phyloP scores from a whole-genome alignment of 30 jellyfish, hydroid and myxozoan genomes.

The Haliclystus octoradiatus region DNA sequence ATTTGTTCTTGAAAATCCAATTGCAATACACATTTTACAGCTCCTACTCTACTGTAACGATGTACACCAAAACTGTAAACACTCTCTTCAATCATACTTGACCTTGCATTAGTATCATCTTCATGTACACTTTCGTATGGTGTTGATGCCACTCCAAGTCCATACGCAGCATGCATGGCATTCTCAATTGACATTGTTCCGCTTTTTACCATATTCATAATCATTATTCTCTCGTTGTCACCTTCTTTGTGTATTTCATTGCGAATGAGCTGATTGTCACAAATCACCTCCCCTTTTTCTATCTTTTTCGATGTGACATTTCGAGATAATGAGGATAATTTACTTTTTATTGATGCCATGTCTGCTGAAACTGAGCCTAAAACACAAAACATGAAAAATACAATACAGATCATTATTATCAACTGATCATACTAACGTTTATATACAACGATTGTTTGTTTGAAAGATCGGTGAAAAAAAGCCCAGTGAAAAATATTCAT shows the following conservation, averaged over 20 bases:
- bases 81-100: slow-evolving; percentile 19
- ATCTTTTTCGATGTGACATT: too few relatives aligned
- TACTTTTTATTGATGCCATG: too few relatives aligned
- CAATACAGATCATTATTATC: too few relatives aligned
- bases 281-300: too few relatives aligned
- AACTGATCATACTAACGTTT: too few relatives aligned
- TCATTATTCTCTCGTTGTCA: slow-evolving; percentile 67
- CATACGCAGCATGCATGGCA: slow-evolving; percentile 68
- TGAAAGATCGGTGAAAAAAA: too few relatives aligned
- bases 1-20: slow-evolving; percentile 76
- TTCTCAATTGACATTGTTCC: slow-evolving; percentile 72
- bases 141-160: slow-evolving; percentile 71
- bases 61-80: slow-evolving; percentile 78
- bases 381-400: too few relatives aligned
- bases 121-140: slow-evolving; percentile 45
- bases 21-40: slow-evolving; percentile 74
- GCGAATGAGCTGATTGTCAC: too few relatives aligned
- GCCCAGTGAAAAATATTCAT: too few relatives aligned
- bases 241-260: slow-evolving; percentile 45
- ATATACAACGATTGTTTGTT: too few relatives aligned
- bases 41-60: slow-evolving; percentile 29
- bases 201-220: slow-evolving; percentile 87
- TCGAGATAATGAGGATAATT: too few relatives aligned
- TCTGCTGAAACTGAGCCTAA: too few relatives aligned
- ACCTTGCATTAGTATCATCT: neutral